These are phyloP conservation scores for Mesodorylaimus sp. DNA, from an alignment of 2,888 invertebrate species.

Conservation along the genomic window DNA sequence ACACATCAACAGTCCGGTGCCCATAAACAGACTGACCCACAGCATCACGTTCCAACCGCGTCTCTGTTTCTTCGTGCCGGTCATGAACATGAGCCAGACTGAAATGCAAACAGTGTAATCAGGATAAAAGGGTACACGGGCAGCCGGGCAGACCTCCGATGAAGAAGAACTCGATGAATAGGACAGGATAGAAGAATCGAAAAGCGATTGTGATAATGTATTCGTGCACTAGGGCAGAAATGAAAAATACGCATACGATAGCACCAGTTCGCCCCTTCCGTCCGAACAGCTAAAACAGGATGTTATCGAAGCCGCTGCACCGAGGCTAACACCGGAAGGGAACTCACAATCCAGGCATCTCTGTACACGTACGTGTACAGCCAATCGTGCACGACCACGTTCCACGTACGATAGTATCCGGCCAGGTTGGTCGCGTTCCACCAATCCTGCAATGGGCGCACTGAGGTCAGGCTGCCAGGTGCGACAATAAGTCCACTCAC, in stretches of 20 bases:
- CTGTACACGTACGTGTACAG: conserved; percentile 69
- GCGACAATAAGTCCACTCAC: background rate
- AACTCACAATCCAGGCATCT: conserved; percentile 37
- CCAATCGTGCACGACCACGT: conserved; percentile 84
- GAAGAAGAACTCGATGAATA: conserved; percentile 56
- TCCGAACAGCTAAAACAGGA: no score
- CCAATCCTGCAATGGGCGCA: conserved; percentile 51
- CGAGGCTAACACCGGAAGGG: no score
- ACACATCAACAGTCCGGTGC: conserved; percentile 54
- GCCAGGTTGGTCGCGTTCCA: conserved; percentile 72
- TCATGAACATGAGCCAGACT: conserved; percentile 33
- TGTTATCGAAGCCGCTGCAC: no score
- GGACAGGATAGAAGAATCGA: conserved; percentile 67
- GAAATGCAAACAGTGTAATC: conserved; percentile 12
- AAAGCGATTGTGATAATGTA: conserved; percentile 57
- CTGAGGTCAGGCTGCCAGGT: background rate
- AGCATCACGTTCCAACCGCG: conserved; percentile 56
- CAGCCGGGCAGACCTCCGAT: conserved; percentile 43
- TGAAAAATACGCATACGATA: conserved; percentile 48
- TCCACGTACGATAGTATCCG: conserved; percentile 78
- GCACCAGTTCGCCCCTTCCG: conserved; percentile 32
- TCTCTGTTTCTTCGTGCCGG: conserved; percentile 34
- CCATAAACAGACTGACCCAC: conserved; percentile 59
- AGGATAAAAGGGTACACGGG: background rate
- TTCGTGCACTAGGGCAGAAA: conserved; percentile 74